Percentiles rank a stretch among this genome's conserved stretches.
Evolutionary conservation across 2,113 vertebrate species (phyloP).

Genomic region (Athene cunicularia): DNA sequence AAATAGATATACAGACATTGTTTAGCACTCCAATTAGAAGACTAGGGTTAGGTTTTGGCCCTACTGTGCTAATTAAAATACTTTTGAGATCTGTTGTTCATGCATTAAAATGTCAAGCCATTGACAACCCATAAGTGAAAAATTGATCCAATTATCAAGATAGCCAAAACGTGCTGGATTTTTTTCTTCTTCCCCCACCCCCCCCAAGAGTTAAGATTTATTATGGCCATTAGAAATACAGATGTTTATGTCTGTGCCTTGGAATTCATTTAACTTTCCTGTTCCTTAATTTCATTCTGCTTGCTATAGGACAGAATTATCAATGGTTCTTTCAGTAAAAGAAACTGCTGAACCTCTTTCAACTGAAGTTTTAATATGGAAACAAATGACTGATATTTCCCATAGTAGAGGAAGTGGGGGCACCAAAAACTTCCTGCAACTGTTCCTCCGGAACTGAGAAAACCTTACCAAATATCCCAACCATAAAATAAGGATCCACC

Average conservation of each 20-base stretch:
- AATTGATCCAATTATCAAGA: constrained; percentile 76
- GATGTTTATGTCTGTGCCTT: constrained; percentile 70
- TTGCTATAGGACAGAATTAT: constrained; percentile 30
- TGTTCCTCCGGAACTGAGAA: not conserved
- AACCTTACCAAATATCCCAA: not conserved
- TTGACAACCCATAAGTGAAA: constrained; percentile 74
- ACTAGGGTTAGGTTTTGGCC: constrained; percentile 54
- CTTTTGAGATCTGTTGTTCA: constrained; percentile 61
- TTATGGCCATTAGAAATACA: constrained; percentile 72
- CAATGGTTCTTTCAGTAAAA: constrained; percentile 42
- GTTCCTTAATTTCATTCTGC: constrained; percentile 38
- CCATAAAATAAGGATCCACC: not conserved
- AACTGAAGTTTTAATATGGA: not conserved
- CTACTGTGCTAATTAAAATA: constrained; percentile 73
- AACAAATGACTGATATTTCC: not conserved
- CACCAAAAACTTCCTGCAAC: not conserved
- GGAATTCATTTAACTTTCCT: constrained; percentile 68
- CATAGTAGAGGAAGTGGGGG: not conserved
- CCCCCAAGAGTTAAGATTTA: constrained; percentile 59
- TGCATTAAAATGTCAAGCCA: constrained; percentile 71
- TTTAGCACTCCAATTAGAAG: constrained; percentile 63
- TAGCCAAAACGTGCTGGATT: not conserved
- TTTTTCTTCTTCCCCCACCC: not conserved
- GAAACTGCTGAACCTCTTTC: not conserved
- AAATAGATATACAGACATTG: constrained; percentile 65